A percentile compares a stretch with the other conserved stretches of the same genome.
These are phyloP conservation scores for Agrochola lota DNA, from an alignment of 2,888 invertebrate species.

Conservation along the genomic window DNA sequence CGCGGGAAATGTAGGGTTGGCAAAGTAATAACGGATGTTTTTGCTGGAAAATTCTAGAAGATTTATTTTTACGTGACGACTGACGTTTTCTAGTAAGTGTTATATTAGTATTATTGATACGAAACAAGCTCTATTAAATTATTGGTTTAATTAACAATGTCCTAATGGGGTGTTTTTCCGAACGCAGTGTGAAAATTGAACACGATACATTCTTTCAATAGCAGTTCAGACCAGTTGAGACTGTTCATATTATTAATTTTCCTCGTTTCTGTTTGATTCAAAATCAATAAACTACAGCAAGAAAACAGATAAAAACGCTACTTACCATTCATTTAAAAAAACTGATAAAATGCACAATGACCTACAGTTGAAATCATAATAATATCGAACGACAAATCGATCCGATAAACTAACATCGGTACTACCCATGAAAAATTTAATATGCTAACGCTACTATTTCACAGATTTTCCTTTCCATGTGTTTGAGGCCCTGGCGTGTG, in stretches of 20 bases:
- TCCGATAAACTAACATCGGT: conserved; percentile 15
- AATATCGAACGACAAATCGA: conserved; percentile 24
- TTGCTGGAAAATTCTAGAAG: conserved; percentile 45
- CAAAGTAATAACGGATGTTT: conserved; percentile 45
- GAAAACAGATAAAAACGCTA: neutral
- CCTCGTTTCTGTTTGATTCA: neutral
- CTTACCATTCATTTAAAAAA: neutral
- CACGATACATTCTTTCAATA: neutral
- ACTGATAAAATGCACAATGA: neutral
- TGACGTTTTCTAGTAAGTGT: neutral
- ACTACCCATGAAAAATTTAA: conserved; percentile 5
- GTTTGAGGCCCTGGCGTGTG: conserved; percentile 82
- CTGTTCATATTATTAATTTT: neutral
- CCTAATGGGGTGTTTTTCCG: neutral
- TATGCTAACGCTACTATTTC: conserved; percentile 79
- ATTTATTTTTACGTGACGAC: neutral
- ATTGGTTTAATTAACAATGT: neutral
- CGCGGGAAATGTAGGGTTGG: conserved; percentile 61
- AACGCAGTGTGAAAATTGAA: neutral
- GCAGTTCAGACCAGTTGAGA: neutral
- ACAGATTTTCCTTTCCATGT: conserved; percentile 86
- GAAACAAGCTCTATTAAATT: neutral
- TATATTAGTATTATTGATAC: neutral
- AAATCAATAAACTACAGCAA: neutral
- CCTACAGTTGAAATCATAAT: conserved; percentile 15